phyloP scores from a whole-genome alignment of 2,888 invertebrate species.

The Meteorus colon region DNA sequence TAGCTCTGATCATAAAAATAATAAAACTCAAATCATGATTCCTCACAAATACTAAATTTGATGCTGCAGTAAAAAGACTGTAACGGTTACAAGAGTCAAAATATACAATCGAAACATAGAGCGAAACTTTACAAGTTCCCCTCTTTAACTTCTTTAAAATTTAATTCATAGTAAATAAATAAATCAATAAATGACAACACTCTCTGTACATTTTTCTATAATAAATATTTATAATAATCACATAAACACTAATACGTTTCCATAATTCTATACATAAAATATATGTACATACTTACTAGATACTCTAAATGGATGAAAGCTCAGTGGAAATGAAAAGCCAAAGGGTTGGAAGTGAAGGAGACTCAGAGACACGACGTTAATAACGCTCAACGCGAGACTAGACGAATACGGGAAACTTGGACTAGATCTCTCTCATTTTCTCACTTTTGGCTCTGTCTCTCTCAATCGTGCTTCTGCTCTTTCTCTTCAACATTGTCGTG shows the following conservation, averaged over 20 bases:
- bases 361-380: constrained; percentile 47
- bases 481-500: constrained; percentile 47
- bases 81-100: no score
- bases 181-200: no score
- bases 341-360: constrained; percentile 6
- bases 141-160: no score
- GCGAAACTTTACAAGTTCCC: no score
- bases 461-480: not conserved
- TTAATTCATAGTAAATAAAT: no score
- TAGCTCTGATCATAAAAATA: no score
- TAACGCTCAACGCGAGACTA: constrained; percentile 46
- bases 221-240: no score
- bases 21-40: no score
- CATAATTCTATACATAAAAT: not conserved
- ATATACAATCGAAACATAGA: no score
- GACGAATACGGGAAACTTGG: constrained; percentile 54
- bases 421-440: constrained; percentile 39
- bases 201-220: no score
- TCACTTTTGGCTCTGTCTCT: constrained; percentile 33
- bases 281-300: not conserved
- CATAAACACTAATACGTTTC: not conserved
- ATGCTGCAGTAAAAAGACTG: no score
- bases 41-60: no score
- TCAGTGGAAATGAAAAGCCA: constrained; percentile 8
- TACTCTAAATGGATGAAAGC: constrained; percentile 2